These are phyloP conservation scores for Tokudaia tokunoshimensis DNA, from an alignment of 2,797 vertebrate species.

Conservation along the genomic window DNA sequence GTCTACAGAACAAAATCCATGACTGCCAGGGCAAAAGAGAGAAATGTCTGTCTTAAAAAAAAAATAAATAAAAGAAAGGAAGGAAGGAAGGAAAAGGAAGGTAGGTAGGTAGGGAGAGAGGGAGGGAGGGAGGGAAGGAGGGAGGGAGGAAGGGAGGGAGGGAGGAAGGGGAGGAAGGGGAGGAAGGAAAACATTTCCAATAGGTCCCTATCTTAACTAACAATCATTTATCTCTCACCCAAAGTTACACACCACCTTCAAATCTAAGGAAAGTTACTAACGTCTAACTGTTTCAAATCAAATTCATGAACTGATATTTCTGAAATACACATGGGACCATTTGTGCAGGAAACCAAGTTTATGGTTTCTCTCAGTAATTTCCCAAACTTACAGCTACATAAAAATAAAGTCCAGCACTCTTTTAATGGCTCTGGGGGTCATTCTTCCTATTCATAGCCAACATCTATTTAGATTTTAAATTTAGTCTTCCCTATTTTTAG, in stretches of 20 bases:
- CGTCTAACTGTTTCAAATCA: neutral
- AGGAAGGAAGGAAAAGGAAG: too few species aligned
- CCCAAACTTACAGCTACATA: neutral
- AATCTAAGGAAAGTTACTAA: neutral
- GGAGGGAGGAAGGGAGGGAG: too few species aligned
- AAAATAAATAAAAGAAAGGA: too few species aligned
- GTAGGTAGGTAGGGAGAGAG: accelerated
- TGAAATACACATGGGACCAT: neutral
- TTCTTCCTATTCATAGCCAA: neutral
- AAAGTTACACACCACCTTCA: neutral
- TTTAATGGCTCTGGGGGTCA: neutral
- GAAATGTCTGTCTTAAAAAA: neutral
- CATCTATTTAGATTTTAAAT: neutral
- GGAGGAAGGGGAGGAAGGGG: accelerated
- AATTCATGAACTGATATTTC: neutral
- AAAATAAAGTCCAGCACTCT: neutral
- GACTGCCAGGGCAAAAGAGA: neutral
- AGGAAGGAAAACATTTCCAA: neutral
- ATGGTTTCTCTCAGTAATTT: neutral
- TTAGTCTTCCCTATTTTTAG: neutral
- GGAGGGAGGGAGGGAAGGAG: accelerated
- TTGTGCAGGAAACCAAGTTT: neutral
- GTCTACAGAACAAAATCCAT: too few species aligned
- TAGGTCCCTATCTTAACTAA: neutral
- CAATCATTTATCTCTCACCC: neutral